These are phyloP conservation scores for Orthosia cruda DNA, from an alignment of 2,888 invertebrate genomes.

Conservation along the genomic window DNA sequence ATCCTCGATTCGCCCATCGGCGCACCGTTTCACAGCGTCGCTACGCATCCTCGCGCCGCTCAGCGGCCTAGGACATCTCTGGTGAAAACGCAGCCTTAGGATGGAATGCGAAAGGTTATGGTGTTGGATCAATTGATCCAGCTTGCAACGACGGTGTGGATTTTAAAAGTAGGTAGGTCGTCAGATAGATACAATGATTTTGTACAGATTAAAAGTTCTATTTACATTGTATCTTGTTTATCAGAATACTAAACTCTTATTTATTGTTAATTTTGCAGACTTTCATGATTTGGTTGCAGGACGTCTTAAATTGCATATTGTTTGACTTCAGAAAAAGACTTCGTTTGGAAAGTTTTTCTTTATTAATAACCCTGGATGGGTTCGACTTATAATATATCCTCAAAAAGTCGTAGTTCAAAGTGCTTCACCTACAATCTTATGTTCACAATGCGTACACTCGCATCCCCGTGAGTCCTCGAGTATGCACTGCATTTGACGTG, in stretches of 20 bases:
- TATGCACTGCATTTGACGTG: constrained; percentile 56
- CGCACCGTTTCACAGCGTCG: no score
- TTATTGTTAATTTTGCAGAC: not conserved
- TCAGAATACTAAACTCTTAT: no score
- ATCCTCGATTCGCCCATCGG: no score
- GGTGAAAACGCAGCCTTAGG: constrained; percentile 9
- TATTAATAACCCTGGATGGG: not conserved
- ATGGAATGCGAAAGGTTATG: no score
- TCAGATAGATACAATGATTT: not conserved
- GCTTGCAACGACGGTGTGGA: no score
- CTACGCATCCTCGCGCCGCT: no score
- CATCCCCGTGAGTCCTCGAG: constrained; percentile 41
- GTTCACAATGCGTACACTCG: constrained; percentile 39
- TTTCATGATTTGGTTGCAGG: not conserved
- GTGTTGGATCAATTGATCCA: no score
- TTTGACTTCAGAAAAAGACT: no score
- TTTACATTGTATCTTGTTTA: no score
- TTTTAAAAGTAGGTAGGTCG: not conserved
- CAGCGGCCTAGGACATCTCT: not conserved
- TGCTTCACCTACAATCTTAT: constrained; percentile 40
- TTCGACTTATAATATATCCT: not conserved
- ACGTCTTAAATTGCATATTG: not conserved
- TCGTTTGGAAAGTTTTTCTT: no score
- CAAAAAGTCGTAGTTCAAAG: not conserved
- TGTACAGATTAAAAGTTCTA: not conserved